Evolutionary conservation across 1,140 invertebrate genomes (phyloP).

Genomic region (Chionoecetes opilio): DNA sequence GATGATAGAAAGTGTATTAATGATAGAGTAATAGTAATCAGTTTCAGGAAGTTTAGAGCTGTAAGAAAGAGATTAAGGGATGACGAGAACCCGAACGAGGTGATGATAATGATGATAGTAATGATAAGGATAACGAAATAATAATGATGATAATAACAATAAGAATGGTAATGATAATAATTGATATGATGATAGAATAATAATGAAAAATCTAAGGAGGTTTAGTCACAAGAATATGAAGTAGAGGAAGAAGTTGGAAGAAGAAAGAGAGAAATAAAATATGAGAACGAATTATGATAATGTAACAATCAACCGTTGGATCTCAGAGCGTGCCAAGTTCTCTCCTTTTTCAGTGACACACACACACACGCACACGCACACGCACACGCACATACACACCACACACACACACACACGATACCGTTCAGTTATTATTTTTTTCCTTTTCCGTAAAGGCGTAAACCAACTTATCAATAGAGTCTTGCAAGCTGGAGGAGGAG

Average conservation of each 20-base stretch:
- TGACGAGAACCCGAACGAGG: not conserved
- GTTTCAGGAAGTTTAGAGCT: too few relatives aligned
- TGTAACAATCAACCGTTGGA: not conserved
- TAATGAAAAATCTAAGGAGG: too few relatives aligned
- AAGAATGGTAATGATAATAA: too few relatives aligned
- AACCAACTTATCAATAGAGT: not conserved
- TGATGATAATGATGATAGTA: not conserved
- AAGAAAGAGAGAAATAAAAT: not conserved
- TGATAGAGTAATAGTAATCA: too few relatives aligned
- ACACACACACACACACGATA: not conserved
- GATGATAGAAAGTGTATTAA: too few relatives aligned
- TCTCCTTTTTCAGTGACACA: not conserved
- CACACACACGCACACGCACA: constrained; percentile 25
- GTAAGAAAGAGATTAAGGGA: too few relatives aligned
- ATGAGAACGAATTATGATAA: not conserved
- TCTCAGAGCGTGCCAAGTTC: not conserved
- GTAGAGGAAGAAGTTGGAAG: too few relatives aligned
- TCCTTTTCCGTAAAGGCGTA: not conserved
- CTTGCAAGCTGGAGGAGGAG: not conserved
- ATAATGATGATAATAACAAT: too few relatives aligned
- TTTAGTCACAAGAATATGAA: too few relatives aligned
- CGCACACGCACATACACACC: not conserved
- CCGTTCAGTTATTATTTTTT: not conserved
- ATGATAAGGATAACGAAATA: not conserved
- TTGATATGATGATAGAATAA: too few relatives aligned